Percentiles rank a stretch among this genome's conserved stretches.
These are phyloP conservation scores for Oreochromis tanganicae DNA, from an alignment of 2,113 vertebrate species.

Conservation along the genomic window DNA sequence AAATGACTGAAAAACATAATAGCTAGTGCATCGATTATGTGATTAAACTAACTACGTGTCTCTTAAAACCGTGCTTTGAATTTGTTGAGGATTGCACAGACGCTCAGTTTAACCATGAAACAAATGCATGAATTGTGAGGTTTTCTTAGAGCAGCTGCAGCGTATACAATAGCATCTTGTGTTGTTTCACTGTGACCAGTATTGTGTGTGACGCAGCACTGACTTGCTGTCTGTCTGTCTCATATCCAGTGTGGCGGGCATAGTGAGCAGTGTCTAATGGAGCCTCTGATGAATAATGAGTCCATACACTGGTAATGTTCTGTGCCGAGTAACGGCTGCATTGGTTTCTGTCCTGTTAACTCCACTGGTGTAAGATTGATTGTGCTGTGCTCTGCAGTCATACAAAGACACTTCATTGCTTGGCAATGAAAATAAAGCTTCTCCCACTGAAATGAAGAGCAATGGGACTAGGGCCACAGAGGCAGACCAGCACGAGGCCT, in stretches of 20 bases:
- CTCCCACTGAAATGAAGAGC: constrained; percentile 65
- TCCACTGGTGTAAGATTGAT: constrained; percentile 69
- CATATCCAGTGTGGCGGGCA: constrained; percentile 41
- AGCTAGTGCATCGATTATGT: background rate
- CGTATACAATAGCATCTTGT: background rate
- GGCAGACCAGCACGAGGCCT: constrained; percentile 22
- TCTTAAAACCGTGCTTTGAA: background rate
- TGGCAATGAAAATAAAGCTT: constrained; percentile 68
- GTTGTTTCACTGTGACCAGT: constrained; percentile 15
- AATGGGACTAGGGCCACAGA: constrained; percentile 38
- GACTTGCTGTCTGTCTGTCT: constrained; percentile 41
- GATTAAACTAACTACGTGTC: background rate
- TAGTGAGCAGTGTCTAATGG: constrained; percentile 70
- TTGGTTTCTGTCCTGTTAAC: constrained; percentile 76
- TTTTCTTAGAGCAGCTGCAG: background rate
- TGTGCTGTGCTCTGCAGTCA: constrained; percentile 51
- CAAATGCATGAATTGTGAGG: background rate
- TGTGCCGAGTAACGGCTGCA: constrained; percentile 72
- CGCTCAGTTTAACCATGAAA: background rate
- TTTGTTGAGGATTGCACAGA: background rate
- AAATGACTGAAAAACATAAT: constrained; percentile 35
- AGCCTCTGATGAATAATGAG: constrained; percentile 75
- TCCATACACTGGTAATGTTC: constrained; percentile 74
- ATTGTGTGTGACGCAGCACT: constrained; percentile 47
- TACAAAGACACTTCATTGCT: constrained; percentile 71